Evolutionary conservation across 2,797 vertebrate species (phyloP).

Genomic region (Pteropus rufus): DNA sequence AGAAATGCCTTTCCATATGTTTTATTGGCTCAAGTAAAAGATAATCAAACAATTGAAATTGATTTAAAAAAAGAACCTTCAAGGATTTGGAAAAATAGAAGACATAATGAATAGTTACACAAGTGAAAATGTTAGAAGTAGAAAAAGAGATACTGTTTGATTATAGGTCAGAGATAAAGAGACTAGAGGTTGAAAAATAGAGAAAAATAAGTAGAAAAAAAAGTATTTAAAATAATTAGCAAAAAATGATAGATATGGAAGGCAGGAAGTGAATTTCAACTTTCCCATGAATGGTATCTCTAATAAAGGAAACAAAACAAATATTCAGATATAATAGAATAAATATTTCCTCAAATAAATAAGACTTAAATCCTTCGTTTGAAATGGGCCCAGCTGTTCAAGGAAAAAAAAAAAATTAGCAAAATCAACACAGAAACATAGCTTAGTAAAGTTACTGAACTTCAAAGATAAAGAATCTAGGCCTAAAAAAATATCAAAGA

Average conservation of each 20-base stretch:
- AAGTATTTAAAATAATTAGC: background rate
- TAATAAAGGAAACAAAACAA: background rate
- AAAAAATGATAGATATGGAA: background rate
- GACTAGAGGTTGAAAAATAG: background rate
- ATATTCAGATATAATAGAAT: background rate
- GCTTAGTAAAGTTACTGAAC: background rate
- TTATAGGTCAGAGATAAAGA: background rate
- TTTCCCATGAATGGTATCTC: background rate
- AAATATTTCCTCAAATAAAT: slow-evolving; percentile 24
- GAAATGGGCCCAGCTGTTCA: background rate
- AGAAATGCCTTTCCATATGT: background rate
- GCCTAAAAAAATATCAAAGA: background rate
- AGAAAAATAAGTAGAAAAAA: background rate
- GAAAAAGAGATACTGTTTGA: background rate
- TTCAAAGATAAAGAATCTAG: background rate
- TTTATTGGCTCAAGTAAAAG: background rate
- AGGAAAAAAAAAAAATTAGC: background rate
- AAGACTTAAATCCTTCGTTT: background rate
- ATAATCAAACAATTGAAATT: slow-evolving; percentile 6
- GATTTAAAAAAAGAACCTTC: background rate
- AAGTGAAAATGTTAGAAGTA: background rate
- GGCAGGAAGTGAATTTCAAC: background rate
- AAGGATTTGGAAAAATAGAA: background rate
- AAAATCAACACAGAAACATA: background rate
- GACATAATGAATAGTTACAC: background rate